A percentile compares a stretch with the other conserved stretches of the same genome.
Conservation (phyloP, 2,797 vertebrate genomes). For the Clarias laeviceps region DNA sequence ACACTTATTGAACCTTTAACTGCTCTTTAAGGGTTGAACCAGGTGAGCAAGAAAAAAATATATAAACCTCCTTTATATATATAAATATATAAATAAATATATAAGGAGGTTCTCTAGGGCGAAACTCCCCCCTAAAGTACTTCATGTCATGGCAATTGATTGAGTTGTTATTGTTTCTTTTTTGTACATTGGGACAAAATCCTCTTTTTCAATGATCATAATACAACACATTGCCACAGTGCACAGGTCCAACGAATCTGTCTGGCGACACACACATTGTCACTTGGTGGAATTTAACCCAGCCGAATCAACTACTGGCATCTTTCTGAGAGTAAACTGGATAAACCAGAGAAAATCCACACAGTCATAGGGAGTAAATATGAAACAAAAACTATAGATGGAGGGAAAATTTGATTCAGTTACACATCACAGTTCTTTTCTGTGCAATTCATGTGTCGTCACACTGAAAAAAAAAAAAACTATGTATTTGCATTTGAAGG, state of each 20-base stretch:
- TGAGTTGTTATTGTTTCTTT: background rate
- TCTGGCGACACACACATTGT: background rate
- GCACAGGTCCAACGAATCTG: background rate
- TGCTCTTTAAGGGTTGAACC: background rate
- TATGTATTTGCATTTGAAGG: too few relatives aligned
- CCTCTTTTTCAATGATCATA: background rate
- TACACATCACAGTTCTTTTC: too few relatives aligned
- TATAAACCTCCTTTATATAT: too few relatives aligned
- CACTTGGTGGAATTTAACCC: background rate
- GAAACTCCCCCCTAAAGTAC: background rate
- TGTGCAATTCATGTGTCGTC: too few relatives aligned
- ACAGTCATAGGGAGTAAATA: too few relatives aligned
- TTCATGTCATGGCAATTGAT: background rate
- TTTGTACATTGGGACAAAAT: background rate
- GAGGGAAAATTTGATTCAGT: too few relatives aligned
- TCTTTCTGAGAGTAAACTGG: background rate
- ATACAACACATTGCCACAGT: background rate
- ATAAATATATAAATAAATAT: too few relatives aligned
- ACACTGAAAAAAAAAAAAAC: too few relatives aligned
- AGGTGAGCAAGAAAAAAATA: too few relatives aligned
- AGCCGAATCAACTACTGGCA: background rate
- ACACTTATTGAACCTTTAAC: background rate
- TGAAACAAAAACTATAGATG: too few relatives aligned
- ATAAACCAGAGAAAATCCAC: background rate
- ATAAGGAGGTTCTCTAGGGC: background rate